phyloP scores from a whole-genome alignment of 2,113 vertebrate genomes.

The Todiramphus chloris region DNA sequence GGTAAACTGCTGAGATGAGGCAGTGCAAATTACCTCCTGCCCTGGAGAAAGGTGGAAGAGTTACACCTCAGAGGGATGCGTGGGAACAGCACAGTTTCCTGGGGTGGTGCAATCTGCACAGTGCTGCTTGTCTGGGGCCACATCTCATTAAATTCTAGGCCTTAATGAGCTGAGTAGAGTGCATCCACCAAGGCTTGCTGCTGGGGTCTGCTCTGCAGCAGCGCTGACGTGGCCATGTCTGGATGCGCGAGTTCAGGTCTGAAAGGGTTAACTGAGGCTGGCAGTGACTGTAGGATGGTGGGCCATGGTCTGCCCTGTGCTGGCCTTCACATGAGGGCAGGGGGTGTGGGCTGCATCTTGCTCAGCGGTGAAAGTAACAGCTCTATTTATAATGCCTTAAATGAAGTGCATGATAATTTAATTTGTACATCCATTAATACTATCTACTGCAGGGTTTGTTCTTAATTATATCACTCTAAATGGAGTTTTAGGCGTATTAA shows the following conservation, averaged over 20 bases:
- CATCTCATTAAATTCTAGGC: neutral
- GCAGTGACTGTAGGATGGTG: neutral
- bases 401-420: slow-evolving; percentile 51
- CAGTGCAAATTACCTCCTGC: neutral
- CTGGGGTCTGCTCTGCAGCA: neutral
- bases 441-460: slow-evolving; percentile 13
- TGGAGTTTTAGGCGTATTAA: neutral
- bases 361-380: neutral
- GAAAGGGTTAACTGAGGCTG: neutral
- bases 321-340: neutral
- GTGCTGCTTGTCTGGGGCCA: neutral
- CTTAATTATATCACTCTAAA: slow-evolving; percentile 27
- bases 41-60: neutral
- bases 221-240: neutral
- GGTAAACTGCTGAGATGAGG: neutral
- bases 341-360: neutral
- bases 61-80: neutral
- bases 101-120: neutral
- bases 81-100: neutral
- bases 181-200: neutral
- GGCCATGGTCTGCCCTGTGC: neutral
- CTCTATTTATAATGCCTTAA: slow-evolving; percentile 43
- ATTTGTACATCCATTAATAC: slow-evolving; percentile 57
- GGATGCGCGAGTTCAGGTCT: neutral
- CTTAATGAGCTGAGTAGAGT: neutral